phyloP scores from a whole-genome alignment of 2,113 vertebrate genomes.

The Scomber japonicus region DNA sequence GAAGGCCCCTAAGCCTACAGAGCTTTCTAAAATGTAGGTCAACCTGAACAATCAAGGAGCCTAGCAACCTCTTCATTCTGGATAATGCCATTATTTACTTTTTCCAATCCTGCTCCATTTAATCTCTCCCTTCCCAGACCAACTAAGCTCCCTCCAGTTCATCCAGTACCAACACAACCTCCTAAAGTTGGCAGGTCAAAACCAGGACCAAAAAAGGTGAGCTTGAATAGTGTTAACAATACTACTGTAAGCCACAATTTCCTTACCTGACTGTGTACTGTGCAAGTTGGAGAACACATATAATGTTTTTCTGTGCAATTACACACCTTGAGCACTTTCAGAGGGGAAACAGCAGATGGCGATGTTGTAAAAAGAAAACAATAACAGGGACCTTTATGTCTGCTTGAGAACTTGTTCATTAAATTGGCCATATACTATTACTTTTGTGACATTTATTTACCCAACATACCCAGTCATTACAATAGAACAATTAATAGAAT shows the following conservation, averaged over 20 bases:
- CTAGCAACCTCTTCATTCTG: neutral
- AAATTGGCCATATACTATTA: neutral
- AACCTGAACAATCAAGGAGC: neutral
- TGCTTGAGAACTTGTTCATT: slow-evolving; percentile 13
- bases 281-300: too few relatives aligned
- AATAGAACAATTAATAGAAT: neutral
- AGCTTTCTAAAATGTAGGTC: slow-evolving; percentile 11
- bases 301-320: neutral
- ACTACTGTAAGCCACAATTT: too few relatives aligned
- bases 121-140: slow-evolving; percentile 5
- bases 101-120: neutral
- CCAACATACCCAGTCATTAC: neutral
- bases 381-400: neutral
- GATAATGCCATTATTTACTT: neutral
- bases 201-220: slow-evolving; percentile 6
- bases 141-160: neutral
- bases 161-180: neutral
- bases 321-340: slow-evolving; percentile 14
- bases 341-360: slow-evolving; percentile 59
- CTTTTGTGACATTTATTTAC: slow-evolving; percentile 1
- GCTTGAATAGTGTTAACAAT: neutral
- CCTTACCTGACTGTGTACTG: neutral
- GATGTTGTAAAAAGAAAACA: slow-evolving; percentile 43
- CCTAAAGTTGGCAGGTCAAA: neutral
- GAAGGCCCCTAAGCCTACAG: neutral